Evolutionary conservation across 2,797 vertebrate genomes (phyloP), one percentile per base, ranked within the genome.

Genomic region (Chelidonichthys spinosus): DNA sequence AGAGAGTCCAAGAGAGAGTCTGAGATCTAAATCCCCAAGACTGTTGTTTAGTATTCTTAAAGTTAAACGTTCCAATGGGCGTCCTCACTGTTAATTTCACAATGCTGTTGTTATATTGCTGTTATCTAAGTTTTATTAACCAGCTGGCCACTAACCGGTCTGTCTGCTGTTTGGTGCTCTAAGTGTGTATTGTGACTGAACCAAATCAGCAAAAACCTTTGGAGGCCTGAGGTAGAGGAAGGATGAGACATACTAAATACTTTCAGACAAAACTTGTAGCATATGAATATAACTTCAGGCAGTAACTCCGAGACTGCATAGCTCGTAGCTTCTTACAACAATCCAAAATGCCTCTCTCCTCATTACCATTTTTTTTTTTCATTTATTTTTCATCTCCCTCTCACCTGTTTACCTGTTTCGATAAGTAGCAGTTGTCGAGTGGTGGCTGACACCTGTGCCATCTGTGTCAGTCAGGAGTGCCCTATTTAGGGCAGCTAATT

Each of bases 401-500:
- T 76, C 54, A 53, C 33, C 59, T 80, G 68, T 61, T 82, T 69
- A 81, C 52, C 69, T 74, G 56, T 85, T 85, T 68, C 0, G 43
- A 74, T 67, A 69, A 60, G 80, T 82, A 63, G 70, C 39, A 7
- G 76, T 65, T 69, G 59, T 65, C 55, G 64, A 15, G 59, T 37
- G 54, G 76, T 60, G 72, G 83, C 76, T 86, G 89, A 83, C 69
- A 65, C 68, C 50, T 59, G 76, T 83, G 86, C 89, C 84, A 74
- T 82, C 85, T 86, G 85, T 89, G 92, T 94, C 93, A 93, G 85
- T 94, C 87, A 91, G 91, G 85, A 91, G 83, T 90, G 90, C 81
- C 92, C 93, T 94, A 95, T 94, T 92, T 92, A 88, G 85, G 90
- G 91, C 87, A 87, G 83, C 93, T 93, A 94, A 95, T 95, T 94